phyloP scores from a whole-genome alignment of 1,140 invertebrate genomes.

The Aphis gossypii region DNA sequence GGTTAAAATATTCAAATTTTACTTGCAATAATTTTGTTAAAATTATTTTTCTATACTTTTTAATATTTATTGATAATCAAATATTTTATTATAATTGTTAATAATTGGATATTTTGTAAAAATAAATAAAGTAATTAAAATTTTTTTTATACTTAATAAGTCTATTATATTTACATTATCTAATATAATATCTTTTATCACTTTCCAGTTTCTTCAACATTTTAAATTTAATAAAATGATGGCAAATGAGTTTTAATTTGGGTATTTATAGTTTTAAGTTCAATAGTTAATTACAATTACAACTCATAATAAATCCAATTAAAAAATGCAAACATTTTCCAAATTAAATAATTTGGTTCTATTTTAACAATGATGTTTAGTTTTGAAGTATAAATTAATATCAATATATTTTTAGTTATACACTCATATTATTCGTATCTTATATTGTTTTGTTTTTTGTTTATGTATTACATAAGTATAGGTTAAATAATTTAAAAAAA shows the following conservation, averaged over 20 bases:
- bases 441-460: too few species aligned
- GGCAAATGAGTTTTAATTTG: background rate
- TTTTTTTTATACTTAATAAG: background rate
- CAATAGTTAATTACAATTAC: background rate
- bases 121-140: background rate
- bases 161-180: background rate
- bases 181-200: background rate
- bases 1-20: background rate
- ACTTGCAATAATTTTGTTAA: background rate
- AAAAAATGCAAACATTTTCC: background rate
- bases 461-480: too few species aligned
- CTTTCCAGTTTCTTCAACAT: background rate
- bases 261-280: background rate
- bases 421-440: too few species aligned
- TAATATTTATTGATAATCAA: conserved; percentile 12
- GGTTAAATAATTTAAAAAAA: too few species aligned
- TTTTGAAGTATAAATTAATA: background rate
- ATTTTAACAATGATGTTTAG: background rate
- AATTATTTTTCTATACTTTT: background rate
- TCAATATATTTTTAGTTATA: background rate
- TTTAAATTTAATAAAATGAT: background rate
- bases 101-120: background rate
- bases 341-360: too few species aligned
- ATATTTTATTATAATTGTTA: conserved; percentile 19
- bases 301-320: background rate